Conservation (phyloP, 35 echinoderm and acorn worm species). For the Heliocidaris tuberculata region DNA sequence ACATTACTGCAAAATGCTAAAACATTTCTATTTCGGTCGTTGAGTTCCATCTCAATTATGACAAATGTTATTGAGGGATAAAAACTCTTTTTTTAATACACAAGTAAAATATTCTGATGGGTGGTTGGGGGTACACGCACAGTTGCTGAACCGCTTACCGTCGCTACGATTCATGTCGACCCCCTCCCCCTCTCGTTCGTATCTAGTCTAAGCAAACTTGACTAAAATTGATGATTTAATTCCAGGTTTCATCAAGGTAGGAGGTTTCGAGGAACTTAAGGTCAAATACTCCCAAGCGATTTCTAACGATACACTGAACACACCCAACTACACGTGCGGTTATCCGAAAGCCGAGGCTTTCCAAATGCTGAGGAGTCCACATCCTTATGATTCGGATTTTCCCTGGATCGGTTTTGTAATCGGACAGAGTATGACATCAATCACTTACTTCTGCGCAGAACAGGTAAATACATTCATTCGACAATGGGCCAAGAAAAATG, state of each 20-base stretch:
- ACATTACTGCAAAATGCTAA: no score
- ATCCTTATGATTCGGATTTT: constrained; percentile 35
- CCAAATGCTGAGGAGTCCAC: background rate
- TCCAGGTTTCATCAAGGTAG: constrained; percentile 29
- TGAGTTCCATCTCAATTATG: no score
- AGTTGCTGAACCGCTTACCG: no score
- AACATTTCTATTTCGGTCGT: no score
- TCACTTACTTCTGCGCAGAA: constrained; percentile 50
- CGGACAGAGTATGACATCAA: constrained; percentile 44
- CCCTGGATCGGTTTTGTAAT: constrained; percentile 45
- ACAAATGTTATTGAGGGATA: no score
- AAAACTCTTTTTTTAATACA: no score
- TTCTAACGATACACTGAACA: constrained; percentile 63
- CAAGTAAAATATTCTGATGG: no score
- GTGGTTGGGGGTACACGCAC: no score
- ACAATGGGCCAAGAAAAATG: background rate
- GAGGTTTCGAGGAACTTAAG: constrained; percentile 55
- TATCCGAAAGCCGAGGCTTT: constrained; percentile 26
- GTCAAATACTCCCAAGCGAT: constrained; percentile 77
- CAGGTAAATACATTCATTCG: constrained; percentile 29
- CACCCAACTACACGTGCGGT: constrained; percentile 48
- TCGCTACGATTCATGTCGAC: no score
- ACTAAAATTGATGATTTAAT: no score
- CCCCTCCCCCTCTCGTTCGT: no score
- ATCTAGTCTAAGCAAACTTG: no score